Conservation (phyloP, 2,888 invertebrate species). For the Diloba caeruleocephala region DNA sequence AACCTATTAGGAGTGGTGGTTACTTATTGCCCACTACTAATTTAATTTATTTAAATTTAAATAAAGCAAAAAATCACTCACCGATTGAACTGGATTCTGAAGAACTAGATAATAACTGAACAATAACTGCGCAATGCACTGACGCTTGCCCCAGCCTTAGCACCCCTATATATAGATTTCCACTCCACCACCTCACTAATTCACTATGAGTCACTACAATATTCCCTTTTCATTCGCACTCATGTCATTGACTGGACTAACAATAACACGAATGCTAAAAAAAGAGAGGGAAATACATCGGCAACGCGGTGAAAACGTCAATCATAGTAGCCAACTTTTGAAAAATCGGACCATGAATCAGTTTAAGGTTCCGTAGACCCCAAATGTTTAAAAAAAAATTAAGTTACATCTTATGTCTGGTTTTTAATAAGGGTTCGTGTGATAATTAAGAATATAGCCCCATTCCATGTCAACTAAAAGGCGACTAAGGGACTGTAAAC, state of each 20-base stretch:
- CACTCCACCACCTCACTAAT: background rate
- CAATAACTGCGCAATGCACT: slow-evolving; percentile 16
- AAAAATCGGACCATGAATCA: no score
- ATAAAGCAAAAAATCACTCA: slow-evolving; percentile 3
- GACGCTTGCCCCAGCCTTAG: background rate
- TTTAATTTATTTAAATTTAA: no score
- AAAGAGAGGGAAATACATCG: slow-evolving; percentile 8
- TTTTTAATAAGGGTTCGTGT: no score
- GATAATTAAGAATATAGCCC: no score
- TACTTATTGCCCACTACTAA: no score
- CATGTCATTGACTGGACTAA: slow-evolving; percentile 4
- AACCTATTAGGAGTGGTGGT: no score
- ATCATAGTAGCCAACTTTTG: no score
- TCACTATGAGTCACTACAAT: no score
- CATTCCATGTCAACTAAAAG: no score
- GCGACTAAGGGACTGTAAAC: no score
- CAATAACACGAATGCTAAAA: background rate
- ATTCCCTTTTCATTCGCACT: slow-evolving; percentile 4
- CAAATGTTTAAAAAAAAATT: no score
- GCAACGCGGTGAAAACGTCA: slow-evolving; percentile 21
- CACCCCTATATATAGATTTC: slow-evolving; percentile 9
- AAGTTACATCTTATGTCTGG: no score
- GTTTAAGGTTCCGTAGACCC: slow-evolving; percentile 7
- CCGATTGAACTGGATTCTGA: background rate
- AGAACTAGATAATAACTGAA: background rate